Percentiles rank a stretch among this genome's conserved stretches.
These are phyloP conservation scores for Drosophila mulleri DNA, from an alignment of 2,888 invertebrate genomes.

Conservation along the genomic window DNA sequence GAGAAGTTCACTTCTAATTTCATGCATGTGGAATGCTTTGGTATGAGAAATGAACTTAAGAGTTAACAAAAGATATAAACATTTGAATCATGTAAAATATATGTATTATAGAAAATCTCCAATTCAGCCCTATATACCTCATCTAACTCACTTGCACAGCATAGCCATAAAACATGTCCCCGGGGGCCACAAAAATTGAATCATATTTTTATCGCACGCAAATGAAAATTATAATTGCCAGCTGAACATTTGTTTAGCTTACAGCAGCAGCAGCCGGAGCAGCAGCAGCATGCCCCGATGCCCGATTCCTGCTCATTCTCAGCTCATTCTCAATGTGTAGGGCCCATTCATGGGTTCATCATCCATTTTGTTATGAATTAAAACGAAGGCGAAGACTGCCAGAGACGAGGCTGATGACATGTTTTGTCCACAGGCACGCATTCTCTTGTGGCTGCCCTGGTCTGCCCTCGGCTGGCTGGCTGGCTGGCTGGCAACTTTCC, in stretches of 20 bases:
- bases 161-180: constrained; percentile 37
- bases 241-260: constrained; percentile 57
- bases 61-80: too few relatives aligned
- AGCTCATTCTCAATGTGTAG: constrained; percentile 24
- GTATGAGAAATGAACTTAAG: too few relatives aligned
- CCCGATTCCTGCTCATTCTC: not conserved
- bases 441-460: constrained; percentile 63
- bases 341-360: constrained; percentile 69
- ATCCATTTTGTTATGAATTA: constrained; percentile 73
- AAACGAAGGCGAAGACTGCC: constrained; percentile 62
- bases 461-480: constrained; percentile 32
- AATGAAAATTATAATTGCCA: constrained; percentile 80
- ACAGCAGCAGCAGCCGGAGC: not conserved
- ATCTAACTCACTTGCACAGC: not conserved
- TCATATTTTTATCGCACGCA: constrained; percentile 71
- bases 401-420: constrained; percentile 77
- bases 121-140: constrained; percentile 1
- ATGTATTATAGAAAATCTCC: not conserved
- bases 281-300: too few relatives aligned
- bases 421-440: constrained; percentile 81
- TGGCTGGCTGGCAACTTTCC: constrained; percentile 72
- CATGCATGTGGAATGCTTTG: not conserved
- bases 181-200: constrained; percentile 69
- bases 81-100: too few relatives aligned
- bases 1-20: not conserved